Evolutionary conservation across 2,113 vertebrate genomes (phyloP).

Genomic region (Scomber japonicus): DNA sequence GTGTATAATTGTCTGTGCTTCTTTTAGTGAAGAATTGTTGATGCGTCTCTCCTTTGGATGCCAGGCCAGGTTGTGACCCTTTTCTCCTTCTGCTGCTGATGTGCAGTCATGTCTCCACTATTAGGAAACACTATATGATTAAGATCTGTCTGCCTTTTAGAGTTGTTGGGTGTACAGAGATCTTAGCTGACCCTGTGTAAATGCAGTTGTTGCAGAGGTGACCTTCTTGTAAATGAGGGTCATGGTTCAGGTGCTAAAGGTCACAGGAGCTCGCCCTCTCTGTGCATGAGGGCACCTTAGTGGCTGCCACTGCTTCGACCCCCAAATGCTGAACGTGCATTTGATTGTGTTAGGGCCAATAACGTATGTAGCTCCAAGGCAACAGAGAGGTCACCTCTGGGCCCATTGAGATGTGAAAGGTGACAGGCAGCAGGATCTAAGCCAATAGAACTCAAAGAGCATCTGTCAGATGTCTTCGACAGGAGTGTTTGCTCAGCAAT

Average conservation of each 20-base stretch:
- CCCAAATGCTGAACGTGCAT: slow-evolving; percentile 85
- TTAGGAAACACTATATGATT: slow-evolving; percentile 77
- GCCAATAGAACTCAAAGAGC: slow-evolving; percentile 84
- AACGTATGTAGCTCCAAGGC: slow-evolving; percentile 79
- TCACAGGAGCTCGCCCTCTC: slow-evolving; percentile 75
- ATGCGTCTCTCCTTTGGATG: slow-evolving; percentile 41
- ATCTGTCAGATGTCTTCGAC: slow-evolving; percentile 82
- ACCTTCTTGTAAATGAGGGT: slow-evolving; percentile 87
- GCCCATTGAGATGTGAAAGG: slow-evolving; percentile 85
- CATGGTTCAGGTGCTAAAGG: slow-evolving; percentile 84
- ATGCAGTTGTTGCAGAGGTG: slow-evolving; percentile 87
- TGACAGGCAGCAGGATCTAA: slow-evolving; percentile 84
- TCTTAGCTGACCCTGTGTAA: slow-evolving; percentile 87
- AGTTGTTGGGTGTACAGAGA: slow-evolving; percentile 79
- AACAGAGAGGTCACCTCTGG: slow-evolving; percentile 81
- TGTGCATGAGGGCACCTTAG: slow-evolving; percentile 70
- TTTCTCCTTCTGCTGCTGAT: slow-evolving; percentile 55
- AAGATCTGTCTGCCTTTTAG: slow-evolving; percentile 76
- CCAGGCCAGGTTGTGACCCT: slow-evolving; percentile 62
- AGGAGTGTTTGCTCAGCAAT: slow-evolving; percentile 86
- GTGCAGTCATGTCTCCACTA: slow-evolving; percentile 60
- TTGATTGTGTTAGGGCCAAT: slow-evolving; percentile 87
- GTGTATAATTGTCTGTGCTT: slow-evolving; percentile 13
- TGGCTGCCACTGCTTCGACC: slow-evolving; percentile 75
- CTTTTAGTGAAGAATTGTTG: slow-evolving; percentile 16